Percentiles rank a stretch among this genome's conserved stretches.
These are phyloP conservation scores for Girardinichthys multiradiatus DNA, from an alignment of 2,113 vertebrate genomes.

Conservation along the genomic window DNA sequence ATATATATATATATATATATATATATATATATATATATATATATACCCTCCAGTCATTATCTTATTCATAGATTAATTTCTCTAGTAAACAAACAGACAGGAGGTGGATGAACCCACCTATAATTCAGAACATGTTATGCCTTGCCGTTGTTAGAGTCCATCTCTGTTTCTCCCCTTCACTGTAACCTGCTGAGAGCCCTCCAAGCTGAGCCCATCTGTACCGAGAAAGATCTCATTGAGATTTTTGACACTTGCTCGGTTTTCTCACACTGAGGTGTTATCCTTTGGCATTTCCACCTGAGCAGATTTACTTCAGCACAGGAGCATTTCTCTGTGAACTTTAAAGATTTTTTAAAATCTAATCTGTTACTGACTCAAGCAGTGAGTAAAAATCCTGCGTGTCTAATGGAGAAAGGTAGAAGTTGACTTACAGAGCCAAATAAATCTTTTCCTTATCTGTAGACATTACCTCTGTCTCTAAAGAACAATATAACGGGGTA, in stretches of 20 bases:
- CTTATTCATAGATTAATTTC: too few species aligned
- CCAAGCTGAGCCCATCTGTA: conserved; percentile 19
- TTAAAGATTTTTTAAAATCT: conserved; percentile 47
- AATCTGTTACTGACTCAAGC: conserved; percentile 50
- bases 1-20: too few species aligned
- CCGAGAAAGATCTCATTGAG: conserved; percentile 3
- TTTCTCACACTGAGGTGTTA: conserved; percentile 38
- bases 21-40: too few species aligned
- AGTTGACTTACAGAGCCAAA: conserved; percentile 35
- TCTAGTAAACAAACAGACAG: background rate
- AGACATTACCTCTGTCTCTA: conserved; percentile 51
- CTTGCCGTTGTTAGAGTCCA: conserved; percentile 33
- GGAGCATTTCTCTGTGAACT: conserved; percentile 58
- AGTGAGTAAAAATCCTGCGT: conserved; percentile 44
- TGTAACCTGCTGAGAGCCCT: conserved; percentile 27
- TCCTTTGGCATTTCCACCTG: conserved; percentile 58
- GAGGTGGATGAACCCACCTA: background rate
- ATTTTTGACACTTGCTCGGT: conserved; percentile 19
- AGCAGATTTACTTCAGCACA: conserved; percentile 45
- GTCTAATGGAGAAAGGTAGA: conserved; percentile 40
- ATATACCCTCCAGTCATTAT: too few species aligned
- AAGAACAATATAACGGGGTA: conserved; percentile 47
- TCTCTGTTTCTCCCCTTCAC: conserved; percentile 7
- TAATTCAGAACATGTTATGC: conserved; percentile 6
- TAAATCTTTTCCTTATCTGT: conserved; percentile 61